Base-by-base conservation (phyloP, 2,113 vertebrate species). In the Martes martes region DNA sequence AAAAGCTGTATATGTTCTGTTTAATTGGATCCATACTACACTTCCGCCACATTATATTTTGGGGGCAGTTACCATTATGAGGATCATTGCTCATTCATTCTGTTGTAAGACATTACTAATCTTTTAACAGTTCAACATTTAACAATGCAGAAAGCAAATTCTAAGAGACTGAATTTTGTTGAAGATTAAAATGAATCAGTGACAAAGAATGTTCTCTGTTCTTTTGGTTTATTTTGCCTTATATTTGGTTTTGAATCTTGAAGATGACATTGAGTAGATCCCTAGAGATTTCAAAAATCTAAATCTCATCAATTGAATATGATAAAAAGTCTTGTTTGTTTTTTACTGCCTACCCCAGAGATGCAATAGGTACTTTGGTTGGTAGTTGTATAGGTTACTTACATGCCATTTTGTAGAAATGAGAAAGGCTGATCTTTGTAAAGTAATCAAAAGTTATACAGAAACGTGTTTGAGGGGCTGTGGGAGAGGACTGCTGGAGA, bases 141-240 rank as follows among this genome's bases (percentile, higher is more conserved):
- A 97, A 78, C 26, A 52, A n/a, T 80, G 83, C 50, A 69, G 55
- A 95, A 42, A 84, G 47, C 69, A 73, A 24, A 95, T 26, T 28
- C 36, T 95, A 89, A 85, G 50, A 92, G 50, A 92, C 33, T 71
- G 84, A 45, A 42, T 78, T 95, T 91, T 73, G n/a, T 92, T 10
- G 11, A 33, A 84, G 11, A 26, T 92, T 61, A 95, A 85, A 82
- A 47, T 52, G 45, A 96, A 79, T 52, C 26, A 0, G 7, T 83
- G 83, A 36, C 26, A 93, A 88, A 94, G 19, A 83, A 78, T 16
- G 9, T 21, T 24, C 33, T 74, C 6, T 85, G 14, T 76, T 67
- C 45, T 91, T 31, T 52, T 69, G 47, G 10, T 57, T 89, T 59
- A 18, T 63, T 80, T 94, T 91, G 19, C 24, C 15, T 71, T 42